Evolutionary conservation across 2,113 vertebrate species (phyloP).

Genomic region (Sinocyclocheilus anophthalmus): DNA sequence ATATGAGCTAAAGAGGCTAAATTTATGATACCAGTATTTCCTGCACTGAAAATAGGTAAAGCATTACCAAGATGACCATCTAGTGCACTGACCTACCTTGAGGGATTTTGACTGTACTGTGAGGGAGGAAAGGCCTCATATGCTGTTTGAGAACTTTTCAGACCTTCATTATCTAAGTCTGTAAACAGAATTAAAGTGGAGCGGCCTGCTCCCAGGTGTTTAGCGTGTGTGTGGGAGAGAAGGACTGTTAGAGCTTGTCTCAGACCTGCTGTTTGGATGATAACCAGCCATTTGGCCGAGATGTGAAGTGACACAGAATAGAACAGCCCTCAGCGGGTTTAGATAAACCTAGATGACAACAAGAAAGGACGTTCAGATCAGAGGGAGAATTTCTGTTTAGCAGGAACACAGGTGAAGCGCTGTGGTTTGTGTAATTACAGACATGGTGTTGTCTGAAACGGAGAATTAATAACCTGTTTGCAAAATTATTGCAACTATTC

Average conservation of each 20-base stretch:
- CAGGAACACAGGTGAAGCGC: not conserved
- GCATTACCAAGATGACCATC: not conserved
- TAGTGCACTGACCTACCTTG: not conserved
- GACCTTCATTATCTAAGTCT: not conserved
- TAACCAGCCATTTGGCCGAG: not conserved
- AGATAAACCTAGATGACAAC: conserved; percentile 9
- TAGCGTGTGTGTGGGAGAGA: not conserved
- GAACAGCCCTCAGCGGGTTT: not conserved
- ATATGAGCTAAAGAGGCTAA: not conserved
- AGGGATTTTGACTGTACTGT: not conserved
- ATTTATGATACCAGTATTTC: not conserved
- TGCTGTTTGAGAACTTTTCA: not conserved
- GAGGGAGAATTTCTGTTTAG: not conserved
- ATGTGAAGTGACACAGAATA: not conserved
- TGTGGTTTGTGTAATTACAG: conserved; percentile 32
- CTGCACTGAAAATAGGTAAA: not conserved
- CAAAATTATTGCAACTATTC: no score
- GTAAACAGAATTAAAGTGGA: not conserved
- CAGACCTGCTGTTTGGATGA: conserved; percentile 5
- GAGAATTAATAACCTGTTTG: not conserved
- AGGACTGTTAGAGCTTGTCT: conserved; percentile 18
- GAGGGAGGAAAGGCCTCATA: not conserved
- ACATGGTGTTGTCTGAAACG: not conserved
- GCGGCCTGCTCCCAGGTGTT: conserved; percentile 2
- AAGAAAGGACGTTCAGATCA: not conserved